A percentile compares a stretch with the other conserved stretches of the same genome.
These are phyloP conservation scores for Candidula unifasciata DNA, from an alignment of 2,888 invertebrate genomes.

Conservation along the genomic window DNA sequence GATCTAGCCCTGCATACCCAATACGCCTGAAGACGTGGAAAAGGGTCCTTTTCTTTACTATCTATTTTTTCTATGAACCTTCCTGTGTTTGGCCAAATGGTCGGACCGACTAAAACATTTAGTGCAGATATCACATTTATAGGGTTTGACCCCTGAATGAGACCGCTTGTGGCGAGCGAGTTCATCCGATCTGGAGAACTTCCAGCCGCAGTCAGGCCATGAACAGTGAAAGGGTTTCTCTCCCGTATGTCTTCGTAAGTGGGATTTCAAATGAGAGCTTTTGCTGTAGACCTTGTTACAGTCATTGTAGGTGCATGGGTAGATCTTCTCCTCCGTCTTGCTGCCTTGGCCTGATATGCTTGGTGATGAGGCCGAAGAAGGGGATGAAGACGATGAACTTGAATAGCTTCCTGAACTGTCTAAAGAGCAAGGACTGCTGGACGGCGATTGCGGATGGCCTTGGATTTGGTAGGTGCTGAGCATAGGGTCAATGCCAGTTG, in stretches of 20 bases:
- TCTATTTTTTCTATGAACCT: conserved; percentile 78
- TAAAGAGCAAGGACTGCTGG: conserved; percentile 18
- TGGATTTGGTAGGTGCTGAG: conserved; percentile 36
- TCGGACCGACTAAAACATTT: conserved; percentile 95
- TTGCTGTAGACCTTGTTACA: conserved; percentile 98
- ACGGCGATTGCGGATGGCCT: conserved; percentile 26
- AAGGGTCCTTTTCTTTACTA: too few species aligned
- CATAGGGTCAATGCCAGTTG: conserved; percentile 48
- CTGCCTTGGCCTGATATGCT: conserved; percentile 56
- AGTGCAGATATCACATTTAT: conserved; percentile 90
- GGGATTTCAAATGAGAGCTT: conserved; percentile 96
- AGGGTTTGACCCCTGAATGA: conserved; percentile 96
- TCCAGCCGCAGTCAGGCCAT: conserved; percentile 89
- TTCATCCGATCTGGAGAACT: conserved; percentile 95
- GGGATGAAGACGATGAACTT: not conserved
- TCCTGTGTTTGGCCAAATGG: conserved; percentile 94
- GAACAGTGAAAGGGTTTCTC: conserved; percentile 81
- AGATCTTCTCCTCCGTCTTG: conserved; percentile 80
- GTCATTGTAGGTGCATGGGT: conserved; percentile 80
- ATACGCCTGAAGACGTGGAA: too few species aligned
- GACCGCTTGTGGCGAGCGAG: conserved; percentile 93
- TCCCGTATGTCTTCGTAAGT: conserved; percentile 94
- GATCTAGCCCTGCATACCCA: too few species aligned
- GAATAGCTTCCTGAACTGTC: conserved; percentile 27
- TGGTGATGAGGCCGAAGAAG: conserved; percentile 41